Evolutionary conservation across 2,113 vertebrate genomes (phyloP).

Genomic region (Scortum barcoo): DNA sequence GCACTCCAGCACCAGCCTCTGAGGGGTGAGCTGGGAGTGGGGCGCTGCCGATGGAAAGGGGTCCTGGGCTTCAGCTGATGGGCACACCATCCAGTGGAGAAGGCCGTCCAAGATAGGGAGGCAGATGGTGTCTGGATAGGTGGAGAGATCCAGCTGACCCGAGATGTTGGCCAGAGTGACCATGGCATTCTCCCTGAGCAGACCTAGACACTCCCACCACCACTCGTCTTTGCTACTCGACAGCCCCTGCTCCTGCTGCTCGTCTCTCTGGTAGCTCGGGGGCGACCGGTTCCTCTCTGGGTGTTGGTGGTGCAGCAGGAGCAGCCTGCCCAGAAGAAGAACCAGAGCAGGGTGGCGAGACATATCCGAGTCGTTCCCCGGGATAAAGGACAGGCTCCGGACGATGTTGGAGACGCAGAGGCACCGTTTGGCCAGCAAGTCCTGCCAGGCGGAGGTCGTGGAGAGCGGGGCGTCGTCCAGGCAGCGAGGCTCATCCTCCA

Average conservation of each 20-base stretch:
- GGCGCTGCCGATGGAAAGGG: slow-evolving; percentile 92
- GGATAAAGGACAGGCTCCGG: slow-evolving; percentile 96
- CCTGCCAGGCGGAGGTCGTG: slow-evolving; percentile 92
- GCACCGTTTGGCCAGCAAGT: slow-evolving; percentile 94
- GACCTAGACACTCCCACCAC: slow-evolving; percentile 99
- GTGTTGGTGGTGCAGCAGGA: slow-evolving; percentile 96
- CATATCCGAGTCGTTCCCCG: slow-evolving; percentile 96
- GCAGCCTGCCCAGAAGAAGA: slow-evolving; percentile 94
- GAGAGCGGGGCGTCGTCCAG: slow-evolving; percentile 95
- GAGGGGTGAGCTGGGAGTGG: slow-evolving; percentile 93
- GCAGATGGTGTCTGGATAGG: slow-evolving; percentile 97
- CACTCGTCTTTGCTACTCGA: slow-evolving; percentile 94
- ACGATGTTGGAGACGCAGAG: slow-evolving; percentile 97
- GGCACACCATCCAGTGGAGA: slow-evolving; percentile 99
- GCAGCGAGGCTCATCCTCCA: slow-evolving; percentile 96
- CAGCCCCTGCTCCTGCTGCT: slow-evolving; percentile 87
- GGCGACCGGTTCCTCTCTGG: slow-evolving; percentile 92
- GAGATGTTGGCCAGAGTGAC: slow-evolving; percentile 98
- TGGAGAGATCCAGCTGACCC: slow-evolving; percentile 97
- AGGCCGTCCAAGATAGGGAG: slow-evolving; percentile 97
- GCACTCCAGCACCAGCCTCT: slow-evolving; percentile 97
- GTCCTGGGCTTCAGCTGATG: slow-evolving; percentile 95
- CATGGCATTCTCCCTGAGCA: slow-evolving; percentile 96
- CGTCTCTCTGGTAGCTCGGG: slow-evolving; percentile 91
- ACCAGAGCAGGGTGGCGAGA: slow-evolving; percentile 96